A percentile compares a stretch with the other conserved stretches of the same genome.
These are phyloP conservation scores for Aphrophora alni DNA, from an alignment of 2,888 invertebrate species.

Conservation along the genomic window DNA sequence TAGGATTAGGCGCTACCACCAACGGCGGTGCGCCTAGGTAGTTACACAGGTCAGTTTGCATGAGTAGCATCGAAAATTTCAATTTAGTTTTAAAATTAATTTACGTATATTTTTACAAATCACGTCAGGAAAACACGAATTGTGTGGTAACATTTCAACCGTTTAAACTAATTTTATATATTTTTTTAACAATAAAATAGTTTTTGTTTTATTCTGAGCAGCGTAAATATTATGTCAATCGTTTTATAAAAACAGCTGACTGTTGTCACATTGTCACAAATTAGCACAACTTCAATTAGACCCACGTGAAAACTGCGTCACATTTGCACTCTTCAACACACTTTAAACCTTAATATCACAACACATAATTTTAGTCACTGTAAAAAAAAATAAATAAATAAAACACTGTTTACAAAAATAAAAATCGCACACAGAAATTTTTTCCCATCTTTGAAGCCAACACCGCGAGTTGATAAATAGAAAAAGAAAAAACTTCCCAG, in stretches of 20 bases:
- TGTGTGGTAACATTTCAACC: too few relatives aligned
- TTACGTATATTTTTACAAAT: too few relatives aligned
- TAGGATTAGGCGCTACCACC: not conserved
- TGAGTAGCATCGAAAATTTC: constrained; percentile 28
- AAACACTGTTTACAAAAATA: not conserved
- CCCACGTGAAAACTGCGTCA: not conserved
- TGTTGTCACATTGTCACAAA: constrained; percentile 3
- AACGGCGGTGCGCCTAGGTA: constrained; percentile 25
- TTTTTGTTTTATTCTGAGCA: too few relatives aligned
- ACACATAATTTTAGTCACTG: not conserved
- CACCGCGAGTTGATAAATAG: not conserved
- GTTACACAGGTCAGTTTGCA: constrained; percentile 30
- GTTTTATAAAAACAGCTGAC: too few relatives aligned
- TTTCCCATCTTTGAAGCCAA: not conserved
- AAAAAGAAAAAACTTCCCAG: constrained; percentile 28
- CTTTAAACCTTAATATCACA: too few relatives aligned
- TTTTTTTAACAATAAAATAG: too few relatives aligned
- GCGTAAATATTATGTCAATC: too few relatives aligned
- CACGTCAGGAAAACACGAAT: too few relatives aligned
- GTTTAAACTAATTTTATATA: too few relatives aligned
- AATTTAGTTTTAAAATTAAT: too few relatives aligned
- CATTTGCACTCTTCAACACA: not conserved
- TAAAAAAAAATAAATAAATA: too few relatives aligned
- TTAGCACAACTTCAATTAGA: not conserved
- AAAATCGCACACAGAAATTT: not conserved